A percentile compares a stretch with the other conserved stretches of the same genome.
Evolutionary conservation across 2,797 vertebrate species (phyloP).

Genomic region (Scolopax rusticola): DNA sequence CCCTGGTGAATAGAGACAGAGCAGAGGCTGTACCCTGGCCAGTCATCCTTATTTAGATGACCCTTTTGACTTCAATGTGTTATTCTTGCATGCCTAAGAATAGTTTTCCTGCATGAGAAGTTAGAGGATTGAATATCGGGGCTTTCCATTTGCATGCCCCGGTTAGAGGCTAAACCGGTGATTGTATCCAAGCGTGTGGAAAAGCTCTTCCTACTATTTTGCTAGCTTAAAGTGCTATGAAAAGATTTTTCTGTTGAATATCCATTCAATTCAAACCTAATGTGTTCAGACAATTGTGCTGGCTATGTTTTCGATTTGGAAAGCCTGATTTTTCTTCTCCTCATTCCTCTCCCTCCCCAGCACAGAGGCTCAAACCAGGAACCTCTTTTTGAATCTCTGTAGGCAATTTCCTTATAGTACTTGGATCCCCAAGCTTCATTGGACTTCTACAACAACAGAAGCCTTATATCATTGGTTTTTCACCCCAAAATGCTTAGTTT

Average conservation of each 20-base stretch:
- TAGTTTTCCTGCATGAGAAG: background rate
- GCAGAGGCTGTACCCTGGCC: background rate
- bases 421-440: conserved; percentile 8
- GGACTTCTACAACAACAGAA: conserved; percentile 39
- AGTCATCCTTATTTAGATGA: background rate
- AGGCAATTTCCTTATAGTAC: conserved; percentile 5
- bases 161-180: background rate
- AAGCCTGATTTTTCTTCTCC: background rate
- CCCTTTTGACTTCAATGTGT: background rate
- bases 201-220: conserved; percentile 11
- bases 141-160: background rate
- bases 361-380: background rate
- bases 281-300: background rate
- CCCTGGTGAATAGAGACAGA: background rate
- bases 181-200: background rate
- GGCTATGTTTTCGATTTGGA: background rate
- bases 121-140: background rate
- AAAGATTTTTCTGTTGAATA: conserved; percentile 1
- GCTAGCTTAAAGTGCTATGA: background rate
- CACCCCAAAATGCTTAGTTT: conserved; percentile 53
- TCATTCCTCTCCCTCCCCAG: background rate
- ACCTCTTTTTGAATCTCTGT: background rate
- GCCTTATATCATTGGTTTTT: conserved; percentile 31
- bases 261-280: conserved; percentile 5
- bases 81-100: background rate